Evolutionary conservation across 2,113 vertebrate species (phyloP).

Genomic region (Pimephales promelas): DNA sequence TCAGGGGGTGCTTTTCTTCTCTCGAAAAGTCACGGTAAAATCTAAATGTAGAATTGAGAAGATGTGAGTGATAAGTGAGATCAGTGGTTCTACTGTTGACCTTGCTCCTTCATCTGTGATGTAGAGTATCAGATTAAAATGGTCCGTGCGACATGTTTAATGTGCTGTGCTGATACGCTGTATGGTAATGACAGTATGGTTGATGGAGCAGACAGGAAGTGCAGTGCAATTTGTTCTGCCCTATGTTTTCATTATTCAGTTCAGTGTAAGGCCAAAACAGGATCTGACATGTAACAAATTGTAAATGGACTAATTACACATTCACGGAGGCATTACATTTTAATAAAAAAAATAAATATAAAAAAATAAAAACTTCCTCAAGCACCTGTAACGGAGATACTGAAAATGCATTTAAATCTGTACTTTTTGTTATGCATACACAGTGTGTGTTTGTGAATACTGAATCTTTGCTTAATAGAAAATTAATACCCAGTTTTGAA

Average conservation of each 20-base stretch:
- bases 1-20: not conserved
- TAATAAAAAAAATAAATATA: no score
- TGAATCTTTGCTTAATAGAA: no score
- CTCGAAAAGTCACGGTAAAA: not conserved
- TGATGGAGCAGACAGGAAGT: conserved; percentile 15
- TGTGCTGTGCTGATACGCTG: conserved; percentile 25
- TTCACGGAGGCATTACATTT: not conserved
- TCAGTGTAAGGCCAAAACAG: conserved; percentile 24
- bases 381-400: no score
- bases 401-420: no score
- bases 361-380: no score
- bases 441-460: no score
- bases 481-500: no score
- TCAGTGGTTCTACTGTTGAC: not conserved
- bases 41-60: conserved; percentile 1
- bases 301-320: not conserved
- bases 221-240: not conserved
- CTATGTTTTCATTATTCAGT: conserved; percentile 25
- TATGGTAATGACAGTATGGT: conserved; percentile 13
- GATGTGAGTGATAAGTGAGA: conserved; percentile 1
- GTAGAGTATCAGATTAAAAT: conserved; percentile 6
- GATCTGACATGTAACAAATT: not conserved
- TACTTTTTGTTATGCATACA: no score
- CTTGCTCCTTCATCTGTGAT: not conserved
- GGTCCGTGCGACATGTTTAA: not conserved